A percentile compares a stretch with the other conserved stretches of the same genome.
Evolutionary conservation across 2,888 invertebrate genomes (phyloP).

Genomic region (Acanthosepion lycidas): DNA sequence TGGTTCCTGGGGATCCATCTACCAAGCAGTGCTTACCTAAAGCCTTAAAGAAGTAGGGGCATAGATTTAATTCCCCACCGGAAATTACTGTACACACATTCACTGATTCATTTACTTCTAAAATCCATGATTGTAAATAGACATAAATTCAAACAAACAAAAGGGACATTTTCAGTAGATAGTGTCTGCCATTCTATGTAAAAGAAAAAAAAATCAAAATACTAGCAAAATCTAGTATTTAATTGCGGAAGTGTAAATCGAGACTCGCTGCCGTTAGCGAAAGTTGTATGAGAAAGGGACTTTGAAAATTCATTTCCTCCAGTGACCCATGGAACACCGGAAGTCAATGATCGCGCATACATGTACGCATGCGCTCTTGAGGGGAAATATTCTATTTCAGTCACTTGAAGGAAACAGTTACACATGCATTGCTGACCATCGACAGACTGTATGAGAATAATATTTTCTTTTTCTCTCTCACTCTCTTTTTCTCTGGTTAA

Average conservation of each 20-base stretch:
- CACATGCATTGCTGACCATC: background rate
- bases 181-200: background rate
- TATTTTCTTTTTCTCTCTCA: background rate
- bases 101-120: no score
- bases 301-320: background rate
- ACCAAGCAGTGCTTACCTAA: no score
- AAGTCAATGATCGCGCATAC: background rate
- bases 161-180: no score
- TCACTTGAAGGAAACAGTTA: background rate
- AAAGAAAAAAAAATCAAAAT: background rate
- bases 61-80: no score
- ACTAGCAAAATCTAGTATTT: background rate
- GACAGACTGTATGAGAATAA: background rate
- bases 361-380: background rate
- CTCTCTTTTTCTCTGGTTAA: background rate
- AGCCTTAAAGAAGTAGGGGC: no score
- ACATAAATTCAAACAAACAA: no score
- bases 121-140: no score
- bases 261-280: background rate
- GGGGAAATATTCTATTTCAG: background rate
- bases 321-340: background rate
- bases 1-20: no score
- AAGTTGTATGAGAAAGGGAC: background rate
- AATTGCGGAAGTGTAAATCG: background rate
- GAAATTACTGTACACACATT: no score